Percentiles rank a stretch among this genome's conserved stretches.
These are phyloP conservation scores for Holcopasites calliopsidis DNA, from an alignment of 1,140 invertebrate species.

Conservation along the genomic window DNA sequence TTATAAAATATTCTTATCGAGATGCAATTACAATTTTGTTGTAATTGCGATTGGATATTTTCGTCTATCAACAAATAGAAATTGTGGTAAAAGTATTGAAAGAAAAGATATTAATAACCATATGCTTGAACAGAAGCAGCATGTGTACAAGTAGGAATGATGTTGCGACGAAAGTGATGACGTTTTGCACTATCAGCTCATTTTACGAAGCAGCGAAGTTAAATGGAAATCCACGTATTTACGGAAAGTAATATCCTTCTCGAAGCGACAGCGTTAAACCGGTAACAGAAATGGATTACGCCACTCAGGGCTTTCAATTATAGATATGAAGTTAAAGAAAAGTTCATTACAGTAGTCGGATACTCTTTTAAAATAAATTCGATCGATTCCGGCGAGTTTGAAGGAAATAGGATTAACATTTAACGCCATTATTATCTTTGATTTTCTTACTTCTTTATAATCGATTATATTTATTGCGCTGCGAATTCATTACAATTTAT, in stretches of 20 bases:
- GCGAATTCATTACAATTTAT: no score
- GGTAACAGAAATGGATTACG: slow-evolving; percentile 15
- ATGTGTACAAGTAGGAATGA: neutral
- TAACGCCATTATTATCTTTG: neutral
- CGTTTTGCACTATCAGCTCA: slow-evolving; percentile 4
- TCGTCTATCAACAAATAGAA: no score
- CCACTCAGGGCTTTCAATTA: slow-evolving; percentile 15
- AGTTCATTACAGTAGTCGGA: neutral
- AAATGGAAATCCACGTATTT: slow-evolving; percentile 30
- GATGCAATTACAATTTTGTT: no score
- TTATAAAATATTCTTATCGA: no score
- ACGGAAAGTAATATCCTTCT: slow-evolving; percentile 28
- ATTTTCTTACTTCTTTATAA: neutral
- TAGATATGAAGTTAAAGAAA: neutral
- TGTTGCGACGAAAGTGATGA: neutral
- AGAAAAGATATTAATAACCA: no score
- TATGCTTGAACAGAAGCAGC: neutral
- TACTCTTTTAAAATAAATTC: neutral
- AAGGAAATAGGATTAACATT: neutral
- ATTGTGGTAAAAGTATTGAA: no score
- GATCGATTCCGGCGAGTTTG: neutral
- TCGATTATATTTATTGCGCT: no score
- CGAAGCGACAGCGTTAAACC: neutral
- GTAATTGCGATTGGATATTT: no score
- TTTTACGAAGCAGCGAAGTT: slow-evolving; percentile 6